Evolutionary conservation across 2,888 invertebrate genomes (phyloP).

Genomic region (Stegophylla sp.): DNA sequence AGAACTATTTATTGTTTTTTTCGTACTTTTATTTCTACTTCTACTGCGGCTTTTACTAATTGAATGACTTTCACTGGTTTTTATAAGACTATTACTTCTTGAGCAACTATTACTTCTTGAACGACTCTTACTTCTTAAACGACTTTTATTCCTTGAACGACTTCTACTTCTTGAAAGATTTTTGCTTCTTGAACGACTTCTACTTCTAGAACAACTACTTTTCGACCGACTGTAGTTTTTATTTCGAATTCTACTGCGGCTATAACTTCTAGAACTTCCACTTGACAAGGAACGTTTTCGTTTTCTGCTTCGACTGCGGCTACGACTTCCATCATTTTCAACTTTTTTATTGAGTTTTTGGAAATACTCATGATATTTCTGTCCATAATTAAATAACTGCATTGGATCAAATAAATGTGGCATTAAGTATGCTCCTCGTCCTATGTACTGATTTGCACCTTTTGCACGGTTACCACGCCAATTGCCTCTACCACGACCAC

Average conservation of each 20-base stretch:
- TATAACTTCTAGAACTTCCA: slow-evolving; percentile 64
- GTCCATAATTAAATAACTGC: slow-evolving; percentile 60
- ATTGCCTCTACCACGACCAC: slow-evolving; percentile 61
- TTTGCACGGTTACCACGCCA: slow-evolving; percentile 61
- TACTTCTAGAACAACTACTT: slow-evolving; percentile 60
- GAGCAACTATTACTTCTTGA: slow-evolving; percentile 59
- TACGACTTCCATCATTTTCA: slow-evolving; percentile 65
- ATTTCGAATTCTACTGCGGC: slow-evolving; percentile 63
- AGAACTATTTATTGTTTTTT: slow-evolving; percentile 2
- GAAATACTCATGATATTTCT: slow-evolving; percentile 65
- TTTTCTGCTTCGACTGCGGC: slow-evolving; percentile 64
- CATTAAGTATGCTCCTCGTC: slow-evolving; percentile 53
- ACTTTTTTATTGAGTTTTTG: slow-evolving; percentile 70
- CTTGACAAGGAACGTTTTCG: slow-evolving; percentile 63
- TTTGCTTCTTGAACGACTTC: slow-evolving; percentile 60
- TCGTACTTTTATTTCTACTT: slow-evolving; percentile 25
- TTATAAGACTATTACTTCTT: slow-evolving; percentile 60
- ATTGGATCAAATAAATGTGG: slow-evolving; percentile 61
- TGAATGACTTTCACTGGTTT: slow-evolving; percentile 64
- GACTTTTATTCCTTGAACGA: slow-evolving; percentile 57
- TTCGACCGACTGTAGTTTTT: slow-evolving; percentile 60
- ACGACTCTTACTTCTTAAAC: slow-evolving; percentile 60
- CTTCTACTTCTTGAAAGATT: slow-evolving; percentile 60
- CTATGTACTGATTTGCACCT: slow-evolving; percentile 47
- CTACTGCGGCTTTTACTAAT: slow-evolving; percentile 61